Conservation (phyloP, 2,113 vertebrate species). For the Ochotona curzoniae region DNA sequence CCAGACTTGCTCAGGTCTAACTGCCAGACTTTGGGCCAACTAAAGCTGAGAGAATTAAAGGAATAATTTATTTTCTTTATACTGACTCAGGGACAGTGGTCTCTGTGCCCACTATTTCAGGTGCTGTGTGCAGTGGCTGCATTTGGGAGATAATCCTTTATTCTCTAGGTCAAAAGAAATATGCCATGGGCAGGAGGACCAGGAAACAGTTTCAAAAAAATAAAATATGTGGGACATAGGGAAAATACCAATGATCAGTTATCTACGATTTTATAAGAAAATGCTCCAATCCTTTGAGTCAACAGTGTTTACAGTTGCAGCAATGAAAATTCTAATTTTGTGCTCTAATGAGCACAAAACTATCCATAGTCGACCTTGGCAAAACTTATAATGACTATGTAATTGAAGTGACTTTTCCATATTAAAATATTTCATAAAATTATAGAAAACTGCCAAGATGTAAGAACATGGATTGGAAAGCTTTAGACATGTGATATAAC, state of each 20-base stretch:
- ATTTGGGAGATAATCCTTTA: conserved; percentile 74
- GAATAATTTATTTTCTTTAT: conserved; percentile 78
- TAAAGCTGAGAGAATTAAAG: conserved; percentile 76
- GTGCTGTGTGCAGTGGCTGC: conserved; percentile 40
- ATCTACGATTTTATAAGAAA: conserved; percentile 84
- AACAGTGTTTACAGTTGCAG: conserved; percentile 87
- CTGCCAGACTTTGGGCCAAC: conserved; percentile 72
- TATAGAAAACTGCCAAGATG: conserved; percentile 82
- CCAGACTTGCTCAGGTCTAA: conserved; percentile 78
- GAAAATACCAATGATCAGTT: conserved; percentile 78
- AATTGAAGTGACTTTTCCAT: conserved; percentile 87
- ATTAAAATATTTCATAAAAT: conserved; percentile 84
- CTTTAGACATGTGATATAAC: conserved; percentile 23
- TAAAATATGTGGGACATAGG: conserved; percentile 74
- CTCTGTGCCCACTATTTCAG: conserved; percentile 68
- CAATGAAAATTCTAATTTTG: conserved; percentile 92
- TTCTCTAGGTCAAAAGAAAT: conserved; percentile 73
- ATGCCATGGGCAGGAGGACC: conserved; percentile 44
- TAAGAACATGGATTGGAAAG: conserved; percentile 76
- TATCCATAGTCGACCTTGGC: conserved; percentile 87
- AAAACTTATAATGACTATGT: conserved; percentile 88
- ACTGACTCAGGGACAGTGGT: conserved; percentile 59
- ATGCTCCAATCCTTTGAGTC: conserved; percentile 82
- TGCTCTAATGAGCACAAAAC: conserved; percentile 91
- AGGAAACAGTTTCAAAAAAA: conserved; percentile 67